Evolutionary conservation across 2,797 vertebrate genomes (phyloP), one percentile per base, ranked within the genome.

Genomic region (Petrocephalus sullivani): DNA sequence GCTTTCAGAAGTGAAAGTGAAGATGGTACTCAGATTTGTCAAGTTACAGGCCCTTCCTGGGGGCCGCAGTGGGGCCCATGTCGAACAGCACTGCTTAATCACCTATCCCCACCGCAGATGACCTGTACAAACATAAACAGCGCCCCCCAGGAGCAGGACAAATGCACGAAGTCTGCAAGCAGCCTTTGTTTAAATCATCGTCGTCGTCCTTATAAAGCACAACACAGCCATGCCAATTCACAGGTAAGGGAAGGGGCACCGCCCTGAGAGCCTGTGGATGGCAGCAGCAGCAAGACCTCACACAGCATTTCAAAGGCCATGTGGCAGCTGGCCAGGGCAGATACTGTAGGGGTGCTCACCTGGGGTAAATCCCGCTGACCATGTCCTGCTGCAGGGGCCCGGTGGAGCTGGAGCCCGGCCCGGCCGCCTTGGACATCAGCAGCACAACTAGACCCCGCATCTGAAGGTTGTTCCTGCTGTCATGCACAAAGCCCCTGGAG

Each of bases 281-380:
- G 64, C 23, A 14, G 64, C 23, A 33, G 28, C 64, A 37, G 64
- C 28, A 33, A 67, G 64, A 67, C 10, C 61, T 67, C 61, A 28
- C 64, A 67, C 64, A 67, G 64, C 64, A 67, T 14, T 33, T 14
- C 10, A 14, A 16, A 78, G 71, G 19, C 37, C 16, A n/a, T 5
- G 5, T 53, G 41, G 12, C 23, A 14, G 64, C 14, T 56, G 87
- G 53, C 4, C 12, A 60, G 33, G 16, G 10, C 14, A 23, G 23
- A 21, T 28, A n/a, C n/a, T n/a, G n/a, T n/a, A 21, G 51, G 23
- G 16, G 49, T 0, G 23, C 81, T 91, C 95, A 99, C 98, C 98
- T 98, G 90, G 98, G 96, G 93, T 98, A 98, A 95, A 99, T 99
- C 16, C 98, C 98, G 89, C 97, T 97, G 94, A 98, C 96, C 97